These are phyloP conservation scores for Theretra japonica DNA, from an alignment of 2,888 invertebrate species.

Conservation along the genomic window DNA sequence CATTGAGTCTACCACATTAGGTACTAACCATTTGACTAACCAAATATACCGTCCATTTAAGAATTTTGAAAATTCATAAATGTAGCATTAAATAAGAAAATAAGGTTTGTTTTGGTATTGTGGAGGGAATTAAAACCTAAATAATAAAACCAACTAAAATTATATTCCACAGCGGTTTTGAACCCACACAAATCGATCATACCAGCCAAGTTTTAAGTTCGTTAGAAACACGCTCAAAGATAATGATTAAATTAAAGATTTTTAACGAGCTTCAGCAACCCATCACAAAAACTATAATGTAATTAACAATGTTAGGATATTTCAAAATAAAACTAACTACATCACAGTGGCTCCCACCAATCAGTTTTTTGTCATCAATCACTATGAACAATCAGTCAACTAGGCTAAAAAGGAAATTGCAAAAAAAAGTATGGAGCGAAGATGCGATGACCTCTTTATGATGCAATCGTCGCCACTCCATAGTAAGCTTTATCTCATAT, in stretches of 20 bases:
- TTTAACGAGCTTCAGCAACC: neutral
- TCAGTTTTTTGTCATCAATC: conserved; percentile 34
- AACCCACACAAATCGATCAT: too few species aligned
- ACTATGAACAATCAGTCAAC: conserved; percentile 37
- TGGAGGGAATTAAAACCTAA: too few species aligned
- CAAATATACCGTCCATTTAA: too few species aligned
- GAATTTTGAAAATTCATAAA: too few species aligned
- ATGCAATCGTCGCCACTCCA: neutral
- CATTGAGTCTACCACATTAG: too few species aligned
- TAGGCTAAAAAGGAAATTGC: conserved; percentile 36
- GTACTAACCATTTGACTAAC: too few species aligned
- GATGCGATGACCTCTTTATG: conserved; percentile 30
- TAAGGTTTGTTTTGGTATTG: too few species aligned
- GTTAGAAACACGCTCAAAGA: too few species aligned
- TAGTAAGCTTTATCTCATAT: neutral
- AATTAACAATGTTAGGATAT: neutral
- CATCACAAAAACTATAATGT: neutral
- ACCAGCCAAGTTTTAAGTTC: too few species aligned
- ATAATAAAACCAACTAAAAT: too few species aligned
- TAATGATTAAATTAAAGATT: neutral
- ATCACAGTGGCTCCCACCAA: conserved; percentile 5
- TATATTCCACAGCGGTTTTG: too few species aligned
- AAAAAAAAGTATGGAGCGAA: conserved; percentile 19
- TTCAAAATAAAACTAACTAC: neutral
- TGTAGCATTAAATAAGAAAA: too few species aligned